Base-by-base conservation (phyloP, 2,888 invertebrate species). In the Luffia ferchaultella region DNA sequence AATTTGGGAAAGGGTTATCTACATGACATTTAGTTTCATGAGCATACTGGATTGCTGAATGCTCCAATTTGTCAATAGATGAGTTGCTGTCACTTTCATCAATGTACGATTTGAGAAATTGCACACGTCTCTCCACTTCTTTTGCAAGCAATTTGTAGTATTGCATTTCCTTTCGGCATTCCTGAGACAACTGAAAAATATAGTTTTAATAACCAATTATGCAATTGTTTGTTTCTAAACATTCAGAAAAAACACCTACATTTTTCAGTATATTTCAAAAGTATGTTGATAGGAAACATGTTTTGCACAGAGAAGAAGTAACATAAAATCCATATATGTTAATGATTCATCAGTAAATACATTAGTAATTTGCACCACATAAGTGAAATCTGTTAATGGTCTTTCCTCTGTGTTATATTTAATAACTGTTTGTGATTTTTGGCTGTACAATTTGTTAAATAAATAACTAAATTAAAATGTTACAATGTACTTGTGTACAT, bases 61-160 rank as follows among this genome's bases (percentile, higher is more conserved):
- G 5, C 12, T 30, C 30, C 12, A 30, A 12, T 30, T 30, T 30
- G 30, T 30, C 30, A 7, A 30, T 12, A 30, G 43, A 17, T 42
- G 43, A 42, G 43, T n/a, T 42, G 43, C n/a, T 42, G 43, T 42
- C 43, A 42, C 43, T 42, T 7, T 16, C n/a, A n/a, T 42, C 16
- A 16, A 42, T 58, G 53, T 76, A 73, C 1, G 82, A 72, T 56
- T 75, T 70, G 1, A 85, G 71, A 50, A 78, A 70, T 3, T 65
- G 59, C 53, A 89, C 75, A 48, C 86, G 78, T 60, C 86, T 83
- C 64, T 92, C 91, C 2, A 89, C 77, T 62, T 87, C 86, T 52
- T 89, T 73, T 0, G 93, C 92, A 52, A 90, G 72, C 46, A 88
- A 74, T 65, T 86, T 89, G 66, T 90, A 90, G 57, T 86, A 85